Percentiles rank a stretch among this genome's conserved stretches.
Conservation (phyloP, 2,888 invertebrate species). For the Gnatocerus cornutus region DNA sequence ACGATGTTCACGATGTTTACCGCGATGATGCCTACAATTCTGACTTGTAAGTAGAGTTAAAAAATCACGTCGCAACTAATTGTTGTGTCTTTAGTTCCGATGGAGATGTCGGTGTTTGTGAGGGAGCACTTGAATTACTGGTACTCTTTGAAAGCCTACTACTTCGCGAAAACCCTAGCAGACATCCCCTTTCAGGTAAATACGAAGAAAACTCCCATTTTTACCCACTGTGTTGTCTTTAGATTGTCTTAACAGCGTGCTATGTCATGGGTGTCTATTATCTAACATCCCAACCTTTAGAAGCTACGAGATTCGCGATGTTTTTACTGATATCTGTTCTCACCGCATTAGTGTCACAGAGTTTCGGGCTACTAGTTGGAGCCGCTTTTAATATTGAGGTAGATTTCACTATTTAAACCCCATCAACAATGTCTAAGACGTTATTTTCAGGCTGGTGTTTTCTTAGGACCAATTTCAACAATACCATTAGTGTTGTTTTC, state of each 20-base stretch:
- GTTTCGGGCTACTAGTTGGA: slow-evolving; percentile 92
- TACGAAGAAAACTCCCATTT: slow-evolving; percentile 39
- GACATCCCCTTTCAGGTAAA: slow-evolving; percentile 96
- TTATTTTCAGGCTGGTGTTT: slow-evolving; percentile 76
- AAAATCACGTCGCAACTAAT: too few species aligned
- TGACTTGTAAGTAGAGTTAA: slow-evolving; percentile 87
- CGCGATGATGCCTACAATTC: slow-evolving; percentile 98
- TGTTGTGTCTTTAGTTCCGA: slow-evolving; percentile 82
- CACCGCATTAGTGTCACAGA: slow-evolving; percentile 93
- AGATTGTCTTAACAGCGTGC: slow-evolving; percentile 90
- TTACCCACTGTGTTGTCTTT: slow-evolving; percentile 63
- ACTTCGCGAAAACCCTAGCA: slow-evolving; percentile 96
- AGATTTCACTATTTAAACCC: slow-evolving; percentile 50
- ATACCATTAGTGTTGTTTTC: slow-evolving; percentile 95
- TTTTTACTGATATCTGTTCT: slow-evolving; percentile 84
- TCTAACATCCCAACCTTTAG: slow-evolving; percentile 96
- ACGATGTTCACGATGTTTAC: slow-evolving; percentile 98
- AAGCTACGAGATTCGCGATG: slow-evolving; percentile 87
- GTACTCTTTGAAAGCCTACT: slow-evolving; percentile 98
- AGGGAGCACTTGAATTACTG: slow-evolving; percentile 97
- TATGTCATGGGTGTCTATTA: slow-evolving; percentile 93
- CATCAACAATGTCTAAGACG: not conserved
- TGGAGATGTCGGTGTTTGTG: slow-evolving; percentile 95
- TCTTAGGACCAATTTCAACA: slow-evolving; percentile 89
- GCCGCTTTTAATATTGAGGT: slow-evolving; percentile 92